phyloP scores from a whole-genome alignment of 2,113 vertebrate genomes.

The Pitta sordida region DNA sequence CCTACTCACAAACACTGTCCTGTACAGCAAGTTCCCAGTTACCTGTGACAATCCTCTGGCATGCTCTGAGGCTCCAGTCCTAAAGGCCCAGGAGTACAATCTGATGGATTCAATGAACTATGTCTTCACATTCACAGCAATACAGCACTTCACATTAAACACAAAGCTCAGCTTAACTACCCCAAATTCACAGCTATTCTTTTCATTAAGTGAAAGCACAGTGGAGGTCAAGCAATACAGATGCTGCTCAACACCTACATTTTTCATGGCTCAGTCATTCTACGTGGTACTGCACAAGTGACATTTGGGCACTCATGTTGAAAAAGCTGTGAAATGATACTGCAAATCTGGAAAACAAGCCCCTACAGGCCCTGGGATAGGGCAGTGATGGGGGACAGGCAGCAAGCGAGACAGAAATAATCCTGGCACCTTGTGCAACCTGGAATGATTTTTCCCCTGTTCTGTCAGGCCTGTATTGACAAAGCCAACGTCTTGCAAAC shows the following conservation, averaged over 20 bases:
- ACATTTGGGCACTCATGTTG: not conserved
- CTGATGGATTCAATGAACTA: not conserved
- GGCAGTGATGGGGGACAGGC: not conserved
- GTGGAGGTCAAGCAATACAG: not conserved
- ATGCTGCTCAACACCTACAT: not conserved
- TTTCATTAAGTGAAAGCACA: not conserved
- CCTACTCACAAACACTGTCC: not conserved
- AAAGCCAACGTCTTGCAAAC: not conserved
- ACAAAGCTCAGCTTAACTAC: not conserved
- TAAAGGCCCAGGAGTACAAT: not conserved
- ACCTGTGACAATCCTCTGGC: not conserved
- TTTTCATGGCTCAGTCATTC: not conserved
- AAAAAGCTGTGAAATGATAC: slow-evolving; percentile 38
- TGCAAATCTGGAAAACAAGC: slow-evolving; percentile 17
- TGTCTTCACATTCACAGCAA: not conserved
- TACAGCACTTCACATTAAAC: not conserved
- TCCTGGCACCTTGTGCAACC: not conserved
- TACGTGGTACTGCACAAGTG: not conserved
- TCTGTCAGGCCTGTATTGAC: not conserved
- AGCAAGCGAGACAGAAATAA: not conserved
- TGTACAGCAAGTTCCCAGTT: not conserved
- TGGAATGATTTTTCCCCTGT: not conserved
- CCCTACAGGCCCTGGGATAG: slow-evolving; percentile 2
- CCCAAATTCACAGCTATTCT: not conserved
- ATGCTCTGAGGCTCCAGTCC: not conserved